These are phyloP conservation scores for human DNA, from an alignment of 2,113 vertebrate species.

Conservation along the genomic window DNA sequence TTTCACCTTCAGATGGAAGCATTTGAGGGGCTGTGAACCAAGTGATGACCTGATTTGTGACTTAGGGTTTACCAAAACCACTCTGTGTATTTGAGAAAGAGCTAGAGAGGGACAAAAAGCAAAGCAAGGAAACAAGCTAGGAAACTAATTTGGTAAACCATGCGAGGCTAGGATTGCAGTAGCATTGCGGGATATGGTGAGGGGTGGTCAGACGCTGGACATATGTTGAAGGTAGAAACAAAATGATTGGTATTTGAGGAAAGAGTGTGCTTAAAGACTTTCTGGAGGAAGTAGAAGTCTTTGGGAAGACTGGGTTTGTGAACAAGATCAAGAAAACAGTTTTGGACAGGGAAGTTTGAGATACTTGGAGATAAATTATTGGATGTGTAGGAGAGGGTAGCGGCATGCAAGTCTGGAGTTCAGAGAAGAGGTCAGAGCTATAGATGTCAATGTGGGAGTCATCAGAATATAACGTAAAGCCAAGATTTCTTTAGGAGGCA, in stretches of 20 bases:
- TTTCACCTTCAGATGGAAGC: neutral
- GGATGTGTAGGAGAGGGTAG: neutral
- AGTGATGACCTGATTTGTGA: neutral
- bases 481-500: neutral
- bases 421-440: neutral
- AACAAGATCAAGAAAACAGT: neutral
- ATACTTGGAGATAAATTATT: neutral
- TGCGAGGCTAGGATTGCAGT: too few relatives aligned
- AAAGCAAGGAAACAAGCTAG: neutral
- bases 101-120: neutral
- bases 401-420: neutral
- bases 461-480: neutral
- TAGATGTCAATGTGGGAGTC: neutral
- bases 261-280: neutral
- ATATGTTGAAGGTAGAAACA: neutral
- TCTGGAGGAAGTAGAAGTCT: neutral
- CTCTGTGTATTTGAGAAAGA: neutral
- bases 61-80: slow-evolving; percentile 5
- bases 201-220: neutral
- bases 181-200: neutral
- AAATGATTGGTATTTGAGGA: neutral
- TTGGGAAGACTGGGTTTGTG: neutral
- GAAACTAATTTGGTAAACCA: neutral
- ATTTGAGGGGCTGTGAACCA: neutral
- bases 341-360: neutral